phyloP scores from a whole-genome alignment of 2,888 invertebrate genomes.

The Melieria omissa region DNA sequence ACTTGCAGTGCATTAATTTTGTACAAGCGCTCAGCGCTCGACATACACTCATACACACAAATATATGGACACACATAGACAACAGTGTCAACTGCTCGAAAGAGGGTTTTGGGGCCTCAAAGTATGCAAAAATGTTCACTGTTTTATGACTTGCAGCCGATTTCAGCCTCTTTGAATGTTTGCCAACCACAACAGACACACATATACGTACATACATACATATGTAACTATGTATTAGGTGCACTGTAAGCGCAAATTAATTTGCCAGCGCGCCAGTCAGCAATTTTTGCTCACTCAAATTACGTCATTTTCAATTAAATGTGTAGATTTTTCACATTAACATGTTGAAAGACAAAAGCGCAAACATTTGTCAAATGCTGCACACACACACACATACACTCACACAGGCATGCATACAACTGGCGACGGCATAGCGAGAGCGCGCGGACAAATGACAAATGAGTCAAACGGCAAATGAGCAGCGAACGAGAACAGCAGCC shows the following conservation, averaged over 20 bases:
- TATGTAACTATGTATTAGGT: neutral
- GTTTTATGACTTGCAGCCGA: no score
- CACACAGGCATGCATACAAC: neutral
- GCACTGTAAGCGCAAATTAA: no score
- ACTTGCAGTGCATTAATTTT: no score
- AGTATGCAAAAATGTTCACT: no score
- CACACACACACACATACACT: slow-evolving; percentile 1
- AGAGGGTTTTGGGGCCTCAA: no score
- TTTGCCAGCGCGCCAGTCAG: no score
- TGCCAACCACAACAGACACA: neutral
- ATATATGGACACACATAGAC: no score
- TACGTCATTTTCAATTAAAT: slow-evolving; percentile 41
- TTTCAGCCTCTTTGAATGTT: neutral
- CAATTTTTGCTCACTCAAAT: slow-evolving; percentile 3
- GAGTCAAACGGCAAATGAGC: neutral
- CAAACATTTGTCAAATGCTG: slow-evolving; percentile 18
- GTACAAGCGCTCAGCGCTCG: no score
- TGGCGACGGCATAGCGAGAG: slow-evolving; percentile 15
- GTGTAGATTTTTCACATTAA: slow-evolving; percentile 35
- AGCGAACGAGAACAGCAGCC: slow-evolving; percentile 13
- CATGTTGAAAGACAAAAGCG: slow-evolving; percentile 33
- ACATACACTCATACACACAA: no score
- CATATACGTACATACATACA: neutral
- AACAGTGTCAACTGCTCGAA: no score
- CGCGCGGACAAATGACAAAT: slow-evolving; percentile 6